A percentile compares a stretch with the other conserved stretches of the same genome.
These are phyloP conservation scores for Brachionus rotundiformis DNA, from an alignment of 1,140 invertebrate species.

Conservation along the genomic window DNA sequence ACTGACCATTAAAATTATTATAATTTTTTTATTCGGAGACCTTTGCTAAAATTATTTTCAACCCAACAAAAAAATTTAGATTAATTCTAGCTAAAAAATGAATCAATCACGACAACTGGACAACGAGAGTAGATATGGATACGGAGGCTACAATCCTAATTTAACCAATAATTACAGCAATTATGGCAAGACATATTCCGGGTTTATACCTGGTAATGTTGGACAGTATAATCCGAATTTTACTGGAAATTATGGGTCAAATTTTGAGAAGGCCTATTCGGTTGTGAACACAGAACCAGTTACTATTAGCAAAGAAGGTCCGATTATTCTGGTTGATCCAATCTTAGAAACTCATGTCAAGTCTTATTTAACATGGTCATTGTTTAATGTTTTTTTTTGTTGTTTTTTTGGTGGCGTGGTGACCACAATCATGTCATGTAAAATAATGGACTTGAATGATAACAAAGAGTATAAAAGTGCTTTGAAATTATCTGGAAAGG, in stretches of 20 bases:
- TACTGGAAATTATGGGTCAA: constrained; percentile 19
- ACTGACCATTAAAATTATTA: constrained; percentile 29
- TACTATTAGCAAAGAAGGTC: not conserved
- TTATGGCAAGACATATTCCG: constrained; percentile 14
- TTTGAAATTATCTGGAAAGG: not conserved
- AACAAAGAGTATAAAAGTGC: constrained; percentile 29
- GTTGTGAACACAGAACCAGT: constrained; percentile 42
- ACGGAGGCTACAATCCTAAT: constrained; percentile 19
- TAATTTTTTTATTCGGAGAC: not conserved
- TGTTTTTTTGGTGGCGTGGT: constrained; percentile 40
- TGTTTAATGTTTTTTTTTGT: constrained; percentile 43
- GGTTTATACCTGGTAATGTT: constrained; percentile 12
- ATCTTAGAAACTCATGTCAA: constrained; percentile 24
- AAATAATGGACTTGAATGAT: constrained; percentile 43
- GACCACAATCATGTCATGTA: constrained; percentile 44
- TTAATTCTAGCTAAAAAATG: constrained; percentile 19
- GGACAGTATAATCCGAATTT: constrained; percentile 34
- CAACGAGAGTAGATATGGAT: constrained; percentile 22
- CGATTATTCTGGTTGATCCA: constrained; percentile 39
- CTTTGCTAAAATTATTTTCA: not conserved
- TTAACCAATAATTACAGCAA: constrained; percentile 25
- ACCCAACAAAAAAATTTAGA: constrained; percentile 25
- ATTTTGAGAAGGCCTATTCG: constrained; percentile 41
- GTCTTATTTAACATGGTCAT: constrained; percentile 46
- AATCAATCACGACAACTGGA: constrained; percentile 34